phyloP scores from a whole-genome alignment of 2,113 vertebrate genomes.

The Dascyllus trimaculatus region DNA sequence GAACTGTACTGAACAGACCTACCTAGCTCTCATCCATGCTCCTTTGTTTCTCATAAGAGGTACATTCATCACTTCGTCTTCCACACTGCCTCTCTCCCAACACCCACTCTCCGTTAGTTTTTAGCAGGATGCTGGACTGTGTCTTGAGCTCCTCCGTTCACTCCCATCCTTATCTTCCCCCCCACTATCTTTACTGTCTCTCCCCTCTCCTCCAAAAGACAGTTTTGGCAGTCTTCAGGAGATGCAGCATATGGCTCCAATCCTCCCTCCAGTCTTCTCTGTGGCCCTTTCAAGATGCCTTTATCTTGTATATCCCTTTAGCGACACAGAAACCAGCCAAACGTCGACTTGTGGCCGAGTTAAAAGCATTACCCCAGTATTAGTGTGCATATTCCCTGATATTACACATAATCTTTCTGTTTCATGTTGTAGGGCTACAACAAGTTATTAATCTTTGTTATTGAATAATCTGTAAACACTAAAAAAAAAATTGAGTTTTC shows the following conservation, averaged over 20 bases:
- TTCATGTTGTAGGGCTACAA: no score
- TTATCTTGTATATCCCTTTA: background rate
- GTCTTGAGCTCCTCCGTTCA: slow-evolving; percentile 23
- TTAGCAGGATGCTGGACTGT: slow-evolving; percentile 21
- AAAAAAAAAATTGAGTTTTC: no score
- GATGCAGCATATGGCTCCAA: slow-evolving; percentile 67
- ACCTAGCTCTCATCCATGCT: slow-evolving; percentile 6
- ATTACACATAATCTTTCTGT: background rate
- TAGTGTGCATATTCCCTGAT: background rate
- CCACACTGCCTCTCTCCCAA: background rate
- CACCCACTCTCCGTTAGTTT: background rate
- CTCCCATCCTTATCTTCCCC: slow-evolving; percentile 27
- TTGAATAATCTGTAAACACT: no score
- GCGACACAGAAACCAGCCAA: background rate
- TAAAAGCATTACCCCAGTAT: background rate
- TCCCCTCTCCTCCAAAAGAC: slow-evolving; percentile 33
- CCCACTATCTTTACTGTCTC: slow-evolving; percentile 41
- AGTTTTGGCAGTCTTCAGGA: slow-evolving; percentile 58
- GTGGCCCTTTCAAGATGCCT: slow-evolving; percentile 40
- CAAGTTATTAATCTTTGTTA: no score
- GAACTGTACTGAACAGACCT: slow-evolving; percentile 32
- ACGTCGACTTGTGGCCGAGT: background rate
- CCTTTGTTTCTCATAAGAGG: slow-evolving; percentile 28
- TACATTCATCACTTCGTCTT: slow-evolving; percentile 34
- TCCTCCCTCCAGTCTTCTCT: slow-evolving; percentile 59